phyloP scores from a whole-genome alignment of 2,113 vertebrate genomes.

The Epinephelus fuscoguttatus region DNA sequence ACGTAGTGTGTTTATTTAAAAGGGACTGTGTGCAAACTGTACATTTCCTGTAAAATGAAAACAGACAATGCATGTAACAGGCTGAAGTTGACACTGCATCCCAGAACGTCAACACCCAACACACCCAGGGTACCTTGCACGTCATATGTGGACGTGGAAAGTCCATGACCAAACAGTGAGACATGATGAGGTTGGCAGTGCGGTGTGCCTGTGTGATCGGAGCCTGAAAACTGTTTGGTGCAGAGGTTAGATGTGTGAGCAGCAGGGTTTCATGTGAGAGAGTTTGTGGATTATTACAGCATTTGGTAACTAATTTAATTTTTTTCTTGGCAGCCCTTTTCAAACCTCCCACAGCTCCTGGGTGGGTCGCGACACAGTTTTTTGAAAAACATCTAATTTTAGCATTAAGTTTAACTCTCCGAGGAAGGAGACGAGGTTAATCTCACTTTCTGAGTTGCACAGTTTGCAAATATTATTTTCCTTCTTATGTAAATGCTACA shows the following conservation, averaged over 20 bases:
- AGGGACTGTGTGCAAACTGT: too few relatives aligned
- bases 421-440: background rate
- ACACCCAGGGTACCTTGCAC: too few relatives aligned
- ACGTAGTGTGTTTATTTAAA: too few relatives aligned
- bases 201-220: too few relatives aligned
- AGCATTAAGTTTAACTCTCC: background rate
- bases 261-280: slow-evolving; percentile 5
- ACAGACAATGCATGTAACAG: too few relatives aligned
- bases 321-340: slow-evolving; percentile 17
- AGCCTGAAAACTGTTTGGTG: background rate
- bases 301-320: slow-evolving; percentile 42
- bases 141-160: too few relatives aligned
- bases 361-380: background rate
- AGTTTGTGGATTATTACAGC: background rate
- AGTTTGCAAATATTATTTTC: slow-evolving; percentile 2
- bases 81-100: too few relatives aligned
- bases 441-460: slow-evolving; percentile 7
- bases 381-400: slow-evolving; percentile 12
- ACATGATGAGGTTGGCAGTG: too few relatives aligned
- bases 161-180: too few relatives aligned
- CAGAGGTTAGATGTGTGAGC: background rate
- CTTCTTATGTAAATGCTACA: background rate
- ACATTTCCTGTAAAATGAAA: too few relatives aligned
- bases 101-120: too few relatives aligned
- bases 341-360: slow-evolving; percentile 15